Evolutionary conservation across 1,140 invertebrate genomes (phyloP).

Genomic region (Bombus sibiricus): DNA sequence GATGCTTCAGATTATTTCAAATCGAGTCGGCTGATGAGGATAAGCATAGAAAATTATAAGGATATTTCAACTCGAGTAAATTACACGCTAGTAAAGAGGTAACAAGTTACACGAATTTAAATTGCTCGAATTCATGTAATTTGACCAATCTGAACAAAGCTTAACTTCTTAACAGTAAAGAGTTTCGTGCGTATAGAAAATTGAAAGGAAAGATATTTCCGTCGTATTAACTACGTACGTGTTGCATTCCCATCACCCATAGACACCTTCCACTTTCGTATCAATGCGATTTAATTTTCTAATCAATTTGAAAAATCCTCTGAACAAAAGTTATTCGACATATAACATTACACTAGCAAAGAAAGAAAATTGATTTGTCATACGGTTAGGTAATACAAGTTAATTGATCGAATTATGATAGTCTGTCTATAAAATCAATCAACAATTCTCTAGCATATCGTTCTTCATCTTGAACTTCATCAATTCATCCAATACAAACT

Average conservation of each 20-base stretch:
- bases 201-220: neutral
- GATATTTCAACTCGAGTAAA: no score
- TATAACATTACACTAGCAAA: neutral
- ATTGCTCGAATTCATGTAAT: neutral
- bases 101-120: neutral
- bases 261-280: conserved; percentile 1
- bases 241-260: conserved; percentile 24
- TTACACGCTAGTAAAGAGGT: no score
- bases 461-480: neutral
- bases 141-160: neutral
- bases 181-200: neutral
- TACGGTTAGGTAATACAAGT: neutral
- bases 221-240: neutral
- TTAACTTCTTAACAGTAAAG: neutral
- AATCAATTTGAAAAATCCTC: neutral
- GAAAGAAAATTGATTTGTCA: neutral
- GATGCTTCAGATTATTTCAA: no score
- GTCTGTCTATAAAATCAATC: conserved; percentile 4
- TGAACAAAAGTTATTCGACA: neutral
- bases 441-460: neutral
- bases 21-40: no score
- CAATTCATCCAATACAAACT: neutral
- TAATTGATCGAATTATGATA: neutral
- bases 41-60: no score
- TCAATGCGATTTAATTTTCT: neutral